Evolutionary conservation across 2,797 vertebrate genomes (phyloP).

Genomic region (Sebastes aleutianus): DNA sequence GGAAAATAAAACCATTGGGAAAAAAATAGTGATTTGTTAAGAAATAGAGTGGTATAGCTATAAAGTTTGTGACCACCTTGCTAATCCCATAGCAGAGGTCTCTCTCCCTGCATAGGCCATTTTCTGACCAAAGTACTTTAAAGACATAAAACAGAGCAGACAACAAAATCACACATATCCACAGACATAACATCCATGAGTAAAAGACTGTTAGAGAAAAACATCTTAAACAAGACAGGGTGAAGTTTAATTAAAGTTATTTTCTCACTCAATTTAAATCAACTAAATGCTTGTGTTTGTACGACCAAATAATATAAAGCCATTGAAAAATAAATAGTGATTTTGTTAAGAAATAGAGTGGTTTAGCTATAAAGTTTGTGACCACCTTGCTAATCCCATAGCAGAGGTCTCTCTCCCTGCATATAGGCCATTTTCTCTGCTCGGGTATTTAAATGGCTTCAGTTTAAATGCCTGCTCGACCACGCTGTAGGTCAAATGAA

Average conservation of each 20-base stretch:
- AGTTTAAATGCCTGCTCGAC: constrained; percentile 62
- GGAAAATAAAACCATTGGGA: too few relatives aligned
- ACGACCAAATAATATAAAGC: too few relatives aligned
- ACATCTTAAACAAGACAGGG: too few relatives aligned
- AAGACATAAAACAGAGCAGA: too few relatives aligned
- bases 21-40: neutral
- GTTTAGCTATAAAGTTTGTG: constrained; percentile 34
- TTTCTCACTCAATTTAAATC: neutral
- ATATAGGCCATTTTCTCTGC: constrained; percentile 63
- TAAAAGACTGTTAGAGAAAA: too few relatives aligned
- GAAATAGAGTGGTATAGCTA: neutral
- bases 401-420: neutral
- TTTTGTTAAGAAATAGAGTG: neutral
- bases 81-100: constrained; percentile 7
- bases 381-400: constrained; percentile 11
- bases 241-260: neutral
- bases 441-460: constrained; percentile 68
- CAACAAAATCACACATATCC: too few relatives aligned
- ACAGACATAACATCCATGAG: too few relatives aligned
- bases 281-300: neutral
- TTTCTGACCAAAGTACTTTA: constrained; percentile 18
- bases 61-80: constrained; percentile 41
- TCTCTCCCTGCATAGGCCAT: constrained; percentile 49
- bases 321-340: too few relatives aligned
- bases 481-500: constrained; percentile 27